Percentiles rank a stretch among this genome's conserved stretches.
Conservation (phyloP, 2,888 invertebrate species). For the Drosophila birchii region DNA sequence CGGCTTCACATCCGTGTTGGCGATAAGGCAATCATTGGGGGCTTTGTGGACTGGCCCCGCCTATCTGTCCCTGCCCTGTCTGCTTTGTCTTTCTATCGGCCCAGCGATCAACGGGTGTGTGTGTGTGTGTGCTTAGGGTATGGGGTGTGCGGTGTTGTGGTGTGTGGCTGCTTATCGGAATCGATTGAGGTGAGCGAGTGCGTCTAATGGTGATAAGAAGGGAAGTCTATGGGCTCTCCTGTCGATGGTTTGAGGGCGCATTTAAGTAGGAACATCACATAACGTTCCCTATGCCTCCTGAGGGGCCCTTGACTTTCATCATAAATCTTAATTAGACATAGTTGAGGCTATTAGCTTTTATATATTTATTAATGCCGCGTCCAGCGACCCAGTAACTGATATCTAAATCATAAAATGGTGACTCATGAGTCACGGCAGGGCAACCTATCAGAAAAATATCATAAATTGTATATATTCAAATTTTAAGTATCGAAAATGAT, state of each 20-base stretch:
- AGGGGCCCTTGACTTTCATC: conserved; percentile 63
- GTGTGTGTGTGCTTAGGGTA: conserved; percentile 6
- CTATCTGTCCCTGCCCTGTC: conserved; percentile 28
- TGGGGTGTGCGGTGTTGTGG: not conserved
- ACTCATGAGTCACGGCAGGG: not conserved
- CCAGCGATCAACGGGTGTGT: conserved; percentile 9
- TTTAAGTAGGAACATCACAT: not conserved
- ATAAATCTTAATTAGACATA: conserved; percentile 69
- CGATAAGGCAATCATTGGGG: conserved; percentile 26
- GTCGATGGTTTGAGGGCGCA: not conserved
- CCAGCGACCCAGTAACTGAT: conserved; percentile 65
- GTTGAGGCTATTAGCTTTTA: conserved; percentile 18
- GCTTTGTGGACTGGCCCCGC: conserved; percentile 18
- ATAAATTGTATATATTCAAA: not conserved
- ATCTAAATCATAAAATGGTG: conserved; percentile 34
- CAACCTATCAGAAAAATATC: not conserved
- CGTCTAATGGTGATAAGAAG: conserved; percentile 47
- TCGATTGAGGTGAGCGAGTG: conserved; percentile 33
- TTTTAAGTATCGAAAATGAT: not conserved
- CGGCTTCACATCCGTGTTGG: conserved; percentile 21
- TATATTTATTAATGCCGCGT: conserved; percentile 2
- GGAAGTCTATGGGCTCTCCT: conserved; percentile 18
- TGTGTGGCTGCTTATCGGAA: conserved; percentile 18
- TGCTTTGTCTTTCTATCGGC: conserved; percentile 9
- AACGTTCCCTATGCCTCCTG: not conserved